phyloP scores from a whole-genome alignment of 1,140 invertebrate genomes.

The Aradophagus sp. region DNA sequence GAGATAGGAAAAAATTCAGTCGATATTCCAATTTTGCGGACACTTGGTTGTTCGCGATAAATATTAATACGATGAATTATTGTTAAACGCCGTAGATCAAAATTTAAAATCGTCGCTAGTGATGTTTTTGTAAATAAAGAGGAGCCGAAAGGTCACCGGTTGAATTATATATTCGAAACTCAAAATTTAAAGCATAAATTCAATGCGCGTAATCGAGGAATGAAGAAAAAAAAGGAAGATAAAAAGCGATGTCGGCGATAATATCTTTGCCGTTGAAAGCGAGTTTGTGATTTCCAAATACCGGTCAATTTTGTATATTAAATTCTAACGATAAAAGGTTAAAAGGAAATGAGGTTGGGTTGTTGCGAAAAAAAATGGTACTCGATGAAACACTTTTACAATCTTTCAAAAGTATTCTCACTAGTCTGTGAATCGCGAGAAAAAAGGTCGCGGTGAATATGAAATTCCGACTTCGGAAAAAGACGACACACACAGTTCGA shows the following conservation, averaged over 20 bases:
- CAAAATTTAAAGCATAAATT: slow-evolving; percentile 5
- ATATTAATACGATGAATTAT: slow-evolving; percentile 12
- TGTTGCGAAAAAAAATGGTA: slow-evolving; percentile 41
- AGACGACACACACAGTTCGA: neutral
- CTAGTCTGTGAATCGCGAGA: slow-evolving; percentile 6
- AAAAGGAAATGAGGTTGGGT: slow-evolving; percentile 14
- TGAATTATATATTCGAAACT: slow-evolving; percentile 21
- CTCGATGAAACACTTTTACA: slow-evolving; percentile 10
- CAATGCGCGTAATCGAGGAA: slow-evolving; percentile 8
- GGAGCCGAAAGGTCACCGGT: slow-evolving; percentile 24
- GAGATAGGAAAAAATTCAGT: slow-evolving; percentile 12
- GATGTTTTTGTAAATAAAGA: neutral
- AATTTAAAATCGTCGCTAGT: slow-evolving; percentile 6
- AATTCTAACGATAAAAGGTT: slow-evolving; percentile 10
- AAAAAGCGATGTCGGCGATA: too few species aligned
- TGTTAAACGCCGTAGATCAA: slow-evolving; percentile 10
- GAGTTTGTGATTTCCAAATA: slow-evolving; percentile 39
- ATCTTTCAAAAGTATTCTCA: slow-evolving; percentile 8
- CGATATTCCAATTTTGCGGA: slow-evolving; percentile 15
- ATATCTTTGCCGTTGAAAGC: slow-evolving; percentile 14
- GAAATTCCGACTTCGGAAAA: slow-evolving; percentile 14
- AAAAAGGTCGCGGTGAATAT: slow-evolving; percentile 2
- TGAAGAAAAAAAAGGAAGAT: too few species aligned
- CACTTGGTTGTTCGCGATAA: slow-evolving; percentile 14
- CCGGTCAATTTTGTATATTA: slow-evolving; percentile 19